Base-by-base conservation (phyloP, 2,888 invertebrate genomes). In the Lepidochrysops patricia region DNA sequence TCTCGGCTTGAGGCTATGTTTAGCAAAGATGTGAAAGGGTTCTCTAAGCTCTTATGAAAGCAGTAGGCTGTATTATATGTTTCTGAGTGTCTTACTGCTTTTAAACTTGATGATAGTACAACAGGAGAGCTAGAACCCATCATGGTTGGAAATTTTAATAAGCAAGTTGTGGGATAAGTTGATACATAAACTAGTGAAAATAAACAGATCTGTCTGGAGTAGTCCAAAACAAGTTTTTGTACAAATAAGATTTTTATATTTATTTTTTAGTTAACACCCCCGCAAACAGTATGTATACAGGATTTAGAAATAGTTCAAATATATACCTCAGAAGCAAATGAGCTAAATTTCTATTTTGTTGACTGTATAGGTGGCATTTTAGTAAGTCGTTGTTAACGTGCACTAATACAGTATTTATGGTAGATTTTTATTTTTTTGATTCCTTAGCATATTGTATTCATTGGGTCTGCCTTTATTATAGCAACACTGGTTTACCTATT, bases 31-130 rank as follows among this genome's bases (percentile, higher is more conserved):
- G 68, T 68, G 71, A 71, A 71, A 65, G 75, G 79, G 73, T 72
- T 72, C 79, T 32, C 52, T 78, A 78, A 69, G 67, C 84, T 82
- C 84, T 84, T 76, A 43, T 4, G 76, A 76, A 78, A 76, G 82
- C 79, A 77, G 82, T 76, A 73, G 73, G 84, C 82, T 80, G 80
- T 86, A 84, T 80, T 83, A 89, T 89, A 89, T 89, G 89, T 89
- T 89, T 79, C 77, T 84, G 89, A 83, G 88, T 83, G 75, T 86
- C 81, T 71, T 77, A 75, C 76, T 80, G 82, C 78, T 80, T 80
- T 81, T 78, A 65, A 71, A 79, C 76, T 76, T 73, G 83, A 80
- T 76, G 75, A 69, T 74, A 79, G 79, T 82, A 83, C 82, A 82
- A 82, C 80, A 72, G 9, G 75, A 80, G 82, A 82, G 82, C 78